phyloP scores from a whole-genome alignment of 2,888 invertebrate species.

The Trypoxylon attenuatum region DNA sequence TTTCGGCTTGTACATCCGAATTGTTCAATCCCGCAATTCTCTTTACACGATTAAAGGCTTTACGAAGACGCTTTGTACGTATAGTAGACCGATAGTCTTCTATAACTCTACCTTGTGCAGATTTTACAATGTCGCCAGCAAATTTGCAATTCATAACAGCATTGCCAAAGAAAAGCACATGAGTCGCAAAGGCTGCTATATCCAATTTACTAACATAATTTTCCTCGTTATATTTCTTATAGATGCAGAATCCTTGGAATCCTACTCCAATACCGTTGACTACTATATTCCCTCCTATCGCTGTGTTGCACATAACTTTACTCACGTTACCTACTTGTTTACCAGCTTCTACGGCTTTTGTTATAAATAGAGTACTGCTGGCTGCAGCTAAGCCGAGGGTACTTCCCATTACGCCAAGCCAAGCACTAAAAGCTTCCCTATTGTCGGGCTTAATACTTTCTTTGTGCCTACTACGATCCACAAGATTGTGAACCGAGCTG shows the following conservation, averaged over 20 bases:
- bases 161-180: constrained; percentile 60
- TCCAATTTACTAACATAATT: constrained; percentile 33
- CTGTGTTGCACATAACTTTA: constrained; percentile 49
- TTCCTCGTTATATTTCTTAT: constrained; percentile 31
- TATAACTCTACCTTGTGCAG: constrained; percentile 51
- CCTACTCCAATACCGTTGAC: constrained; percentile 50
- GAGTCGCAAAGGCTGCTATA: constrained; percentile 44
- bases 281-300: constrained; percentile 47
- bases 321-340: constrained; percentile 37
- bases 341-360: constrained; percentile 47
- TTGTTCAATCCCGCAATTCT: background rate
- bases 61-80: constrained; percentile 50
- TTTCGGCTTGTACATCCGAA: no score
- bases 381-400: constrained; percentile 50
- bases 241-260: constrained; percentile 46
- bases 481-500: constrained; percentile 48
- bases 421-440: constrained; percentile 50
- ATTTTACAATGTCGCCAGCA: constrained; percentile 51
- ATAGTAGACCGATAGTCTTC: constrained; percentile 55
- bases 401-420: constrained; percentile 55
- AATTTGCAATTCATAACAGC: constrained; percentile 53
- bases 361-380: constrained; percentile 50
- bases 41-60: constrained; percentile 15
- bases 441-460: constrained; percentile 54
- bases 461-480: constrained; percentile 56